Base-by-base conservation (phyloP, 2,888 invertebrate genomes). In the Euphydryas editha region DNA sequence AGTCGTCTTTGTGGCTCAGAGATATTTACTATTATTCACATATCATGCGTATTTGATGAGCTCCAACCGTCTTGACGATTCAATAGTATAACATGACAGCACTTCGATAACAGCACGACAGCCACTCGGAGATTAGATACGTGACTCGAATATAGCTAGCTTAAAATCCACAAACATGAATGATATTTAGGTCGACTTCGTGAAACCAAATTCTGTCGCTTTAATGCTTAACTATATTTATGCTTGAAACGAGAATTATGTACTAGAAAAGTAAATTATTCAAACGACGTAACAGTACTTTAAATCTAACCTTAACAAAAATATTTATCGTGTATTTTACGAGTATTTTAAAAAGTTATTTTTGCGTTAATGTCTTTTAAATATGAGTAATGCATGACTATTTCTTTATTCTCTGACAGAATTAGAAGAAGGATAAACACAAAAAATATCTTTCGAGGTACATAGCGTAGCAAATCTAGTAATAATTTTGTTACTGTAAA, bases 51-150 rank as follows among this genome's bases (percentile, higher is more conserved):
- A 20, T 56, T 56, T 39, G 56, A 17, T 56, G 56, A 56, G 39
- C 37, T 56, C 37, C 11, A 56, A 56, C 59, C 59, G 39, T 59
- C 59, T 61, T 65, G 68, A 67, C 62, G 44, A 65, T 54, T 57
- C 61, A 59, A 65, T 58, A 44, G 56, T 47, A 60, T 61, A 68
- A 73, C 72, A 73, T 68, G 74, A 72, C 72, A 72, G 73, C 65
- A 61, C 65, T 66, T 72, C 68, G 71, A 74, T 69, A 72, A 73
- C 67, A 64, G 56, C 59, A 62, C 65, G 63, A 67, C 69, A 69
- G 65, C 68, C 62, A 71, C 70, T 70, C 72, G 63, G 64, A 69
- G 75, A 75, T 74, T 72, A 74, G 75, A 72, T 76, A 73, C 70
- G 73, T 73, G 72, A 56, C 47, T 59, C 17, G 71, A 70, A 67